A percentile compares a stretch with the other conserved stretches of the same genome.
Conservation (phyloP, 2,113 vertebrate species). For the Triplophysa rosa region DNA sequence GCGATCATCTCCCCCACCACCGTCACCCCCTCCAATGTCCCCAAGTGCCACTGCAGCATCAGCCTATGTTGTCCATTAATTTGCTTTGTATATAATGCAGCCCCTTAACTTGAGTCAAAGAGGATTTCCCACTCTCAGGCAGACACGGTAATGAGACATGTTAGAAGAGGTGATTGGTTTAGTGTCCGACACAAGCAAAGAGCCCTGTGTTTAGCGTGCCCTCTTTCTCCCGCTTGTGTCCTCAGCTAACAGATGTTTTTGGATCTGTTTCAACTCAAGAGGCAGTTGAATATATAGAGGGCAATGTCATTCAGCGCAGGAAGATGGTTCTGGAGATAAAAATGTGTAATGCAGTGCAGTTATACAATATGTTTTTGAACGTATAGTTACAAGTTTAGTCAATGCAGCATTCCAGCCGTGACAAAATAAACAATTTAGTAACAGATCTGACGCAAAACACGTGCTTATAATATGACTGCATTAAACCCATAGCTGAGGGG, state of each 20-base stretch:
- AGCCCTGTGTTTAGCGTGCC: slow-evolving; percentile 37
- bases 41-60: slow-evolving; percentile 64
- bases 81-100: slow-evolving; percentile 74
- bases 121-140: slow-evolving; percentile 67
- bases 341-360: background rate
- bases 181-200: slow-evolving; percentile 35
- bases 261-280: slow-evolving; percentile 46
- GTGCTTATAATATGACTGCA: no score
- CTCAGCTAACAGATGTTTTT: slow-evolving; percentile 46
- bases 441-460: no score
- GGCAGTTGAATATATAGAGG: slow-evolving; percentile 34
- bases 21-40: slow-evolving; percentile 48
- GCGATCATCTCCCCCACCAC: slow-evolving; percentile 69
- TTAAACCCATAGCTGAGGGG: no score
- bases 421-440: no score
- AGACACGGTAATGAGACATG: slow-evolving; percentile 51
- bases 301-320: background rate
- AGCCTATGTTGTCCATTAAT: slow-evolving; percentile 71
- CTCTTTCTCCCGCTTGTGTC: slow-evolving; percentile 28
- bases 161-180: slow-evolving; percentile 49
- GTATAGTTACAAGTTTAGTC: background rate
- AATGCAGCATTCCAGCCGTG: no score
- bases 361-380: background rate
- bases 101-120: slow-evolving; percentile 73
- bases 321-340: background rate